phyloP scores from a whole-genome alignment of 2,797 vertebrate genomes.

The Crypturellus tataupa region DNA sequence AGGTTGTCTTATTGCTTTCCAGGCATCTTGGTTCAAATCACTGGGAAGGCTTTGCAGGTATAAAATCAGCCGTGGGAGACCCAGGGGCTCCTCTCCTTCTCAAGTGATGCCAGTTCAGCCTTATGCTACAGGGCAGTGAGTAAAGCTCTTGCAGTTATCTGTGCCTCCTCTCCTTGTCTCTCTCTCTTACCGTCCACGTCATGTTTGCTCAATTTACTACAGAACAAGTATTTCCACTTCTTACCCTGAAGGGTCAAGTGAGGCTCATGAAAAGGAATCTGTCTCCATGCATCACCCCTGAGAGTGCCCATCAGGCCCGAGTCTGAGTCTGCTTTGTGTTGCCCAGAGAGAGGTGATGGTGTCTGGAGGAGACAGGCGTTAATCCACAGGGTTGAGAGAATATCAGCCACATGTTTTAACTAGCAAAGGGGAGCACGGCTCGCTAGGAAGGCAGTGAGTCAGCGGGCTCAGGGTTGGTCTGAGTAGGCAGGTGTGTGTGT shows the following conservation, averaged over 20 bases:
- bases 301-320: conserved; percentile 57
- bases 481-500: conserved; percentile 41
- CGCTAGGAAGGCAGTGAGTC: conserved; percentile 71
- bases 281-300: conserved; percentile 59
- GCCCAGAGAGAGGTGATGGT: conserved; percentile 38
- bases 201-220: conserved; percentile 74
- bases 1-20: neutral
- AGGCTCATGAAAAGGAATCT: conserved; percentile 56
- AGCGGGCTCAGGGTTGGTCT: conserved; percentile 17
- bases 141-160: neutral
- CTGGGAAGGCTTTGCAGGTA: neutral
- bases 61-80: neutral
- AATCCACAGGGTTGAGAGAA: conserved; percentile 59
- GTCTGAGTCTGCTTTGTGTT: neutral
- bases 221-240: conserved; percentile 71
- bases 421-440: conserved; percentile 20
- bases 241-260: conserved; percentile 72
- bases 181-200: conserved; percentile 52
- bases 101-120: neutral
- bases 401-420: conserved; percentile 57
- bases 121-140: neutral
- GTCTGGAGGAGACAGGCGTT: conserved; percentile 69
- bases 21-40: neutral
- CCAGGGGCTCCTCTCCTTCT: neutral
- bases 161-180: conserved; percentile 35